Percentiles rank a stretch among this genome's conserved stretches.
These are phyloP conservation scores for Rhaphigaster nebulosa DNA, from an alignment of 2,888 invertebrate genomes.

Conservation along the genomic window DNA sequence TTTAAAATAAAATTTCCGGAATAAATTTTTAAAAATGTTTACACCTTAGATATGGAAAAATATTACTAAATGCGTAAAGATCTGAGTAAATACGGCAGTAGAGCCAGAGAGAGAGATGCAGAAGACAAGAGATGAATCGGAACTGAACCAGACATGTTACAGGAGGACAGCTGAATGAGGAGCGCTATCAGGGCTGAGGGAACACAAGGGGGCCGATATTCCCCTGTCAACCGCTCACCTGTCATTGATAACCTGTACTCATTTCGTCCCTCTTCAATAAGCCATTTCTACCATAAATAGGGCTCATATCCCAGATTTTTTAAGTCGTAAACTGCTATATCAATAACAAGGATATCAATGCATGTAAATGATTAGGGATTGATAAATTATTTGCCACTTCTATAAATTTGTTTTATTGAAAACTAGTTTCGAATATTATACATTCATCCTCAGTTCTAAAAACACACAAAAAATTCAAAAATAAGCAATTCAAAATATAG, in stretches of 20 bases:
- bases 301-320: background rate
- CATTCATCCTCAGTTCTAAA: too few species aligned
- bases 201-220: constrained; percentile 8
- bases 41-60: background rate
- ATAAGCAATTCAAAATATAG: too few species aligned
- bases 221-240: background rate
- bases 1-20: too few species aligned
- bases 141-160: background rate
- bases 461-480: too few species aligned
- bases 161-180: background rate
- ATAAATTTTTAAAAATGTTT: background rate
- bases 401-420: too few species aligned
- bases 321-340: background rate
- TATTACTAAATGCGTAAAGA: background rate
- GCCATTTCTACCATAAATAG: background rate
- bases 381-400: too few species aligned
- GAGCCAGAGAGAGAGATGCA: background rate
- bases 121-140: constrained; percentile 17
- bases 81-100: background rate
- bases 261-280: background rate
- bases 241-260: background rate
- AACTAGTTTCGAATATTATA: too few species aligned
- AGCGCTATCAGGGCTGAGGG: background rate
- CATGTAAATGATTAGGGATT: too few species aligned
- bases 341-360: too few species aligned